Percentiles rank a stretch among this genome's conserved stretches.
Conservation (phyloP, 2,888 invertebrate species). For the Platynereis dumerilii region DNA sequence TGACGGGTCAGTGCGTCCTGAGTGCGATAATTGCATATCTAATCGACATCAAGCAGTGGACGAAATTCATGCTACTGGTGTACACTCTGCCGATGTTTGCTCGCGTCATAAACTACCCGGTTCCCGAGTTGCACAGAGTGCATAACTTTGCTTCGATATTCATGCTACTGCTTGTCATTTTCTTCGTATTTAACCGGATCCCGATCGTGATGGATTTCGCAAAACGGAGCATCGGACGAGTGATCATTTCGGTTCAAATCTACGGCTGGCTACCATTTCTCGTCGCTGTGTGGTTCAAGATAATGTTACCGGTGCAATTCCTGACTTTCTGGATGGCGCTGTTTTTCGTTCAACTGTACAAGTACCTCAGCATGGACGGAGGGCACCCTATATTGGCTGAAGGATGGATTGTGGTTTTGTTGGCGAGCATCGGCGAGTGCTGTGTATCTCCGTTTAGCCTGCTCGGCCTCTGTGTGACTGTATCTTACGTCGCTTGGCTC, state of each 20-base stretch:
- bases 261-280: conserved; percentile 59
- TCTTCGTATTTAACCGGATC: conserved; percentile 62
- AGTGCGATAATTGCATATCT: conserved; percentile 60
- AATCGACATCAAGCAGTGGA: conserved; percentile 51
- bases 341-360: conserved; percentile 63
- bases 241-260: conserved; percentile 39
- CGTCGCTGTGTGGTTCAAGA: conserved; percentile 63
- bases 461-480: conserved; percentile 66
- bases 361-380: conserved; percentile 49
- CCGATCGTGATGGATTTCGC: conserved; percentile 55
- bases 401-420: conserved; percentile 61
- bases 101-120: conserved; percentile 63
- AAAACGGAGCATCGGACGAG: not conserved
- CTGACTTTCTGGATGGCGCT: conserved; percentile 66
- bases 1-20: conserved; percentile 59
- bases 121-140: conserved; percentile 56
- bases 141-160: conserved; percentile 65
- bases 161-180: conserved; percentile 61
- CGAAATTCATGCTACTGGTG: conserved; percentile 51
- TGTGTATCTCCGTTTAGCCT: conserved; percentile 67
- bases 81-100: conserved; percentile 66
- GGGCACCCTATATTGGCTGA: conserved; percentile 51
- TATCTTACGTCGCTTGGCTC: conserved; percentile 65
- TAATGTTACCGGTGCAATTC: conserved; percentile 65
- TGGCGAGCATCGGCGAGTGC: conserved; percentile 63